phyloP scores from a whole-genome alignment of 2,113 vertebrate species.

The Synchiropus splendidus region DNA sequence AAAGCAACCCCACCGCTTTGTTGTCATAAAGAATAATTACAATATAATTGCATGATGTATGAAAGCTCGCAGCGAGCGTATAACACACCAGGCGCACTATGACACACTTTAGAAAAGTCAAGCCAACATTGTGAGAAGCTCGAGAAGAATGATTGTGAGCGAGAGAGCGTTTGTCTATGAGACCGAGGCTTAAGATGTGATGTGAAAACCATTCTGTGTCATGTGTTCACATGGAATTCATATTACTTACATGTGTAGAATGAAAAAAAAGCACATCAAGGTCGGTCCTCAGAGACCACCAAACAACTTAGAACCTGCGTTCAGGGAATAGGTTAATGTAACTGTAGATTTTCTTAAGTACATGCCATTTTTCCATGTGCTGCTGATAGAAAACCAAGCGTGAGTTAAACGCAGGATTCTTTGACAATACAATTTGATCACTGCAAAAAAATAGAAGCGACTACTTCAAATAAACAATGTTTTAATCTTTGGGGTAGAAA shows the following conservation, averaged over 20 bases:
- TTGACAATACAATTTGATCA: too few relatives aligned
- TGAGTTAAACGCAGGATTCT: too few relatives aligned
- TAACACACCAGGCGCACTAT: conserved; percentile 13
- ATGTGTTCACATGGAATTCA: conserved; percentile 60
- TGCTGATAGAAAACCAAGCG: conserved; percentile 26
- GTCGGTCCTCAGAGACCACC: conserved; percentile 43
- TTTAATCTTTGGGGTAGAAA: too few relatives aligned
- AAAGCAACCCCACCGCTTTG: conserved; percentile 19
- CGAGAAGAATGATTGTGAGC: conserved; percentile 37
- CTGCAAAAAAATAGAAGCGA: too few relatives aligned
- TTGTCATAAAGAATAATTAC: conserved; percentile 38
- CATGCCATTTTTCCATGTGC: conserved; percentile 54
- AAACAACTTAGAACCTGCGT: conserved; percentile 56
- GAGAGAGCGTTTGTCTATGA: conserved; percentile 38
- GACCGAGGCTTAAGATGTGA: conserved; percentile 43
- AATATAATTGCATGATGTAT: conserved; percentile 24
- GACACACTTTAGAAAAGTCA: conserved; percentile 23
- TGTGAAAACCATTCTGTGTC: conserved; percentile 61
- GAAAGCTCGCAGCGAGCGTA: conserved; percentile 22
- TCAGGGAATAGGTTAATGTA: conserved; percentile 55
- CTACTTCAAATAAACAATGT: too few relatives aligned
- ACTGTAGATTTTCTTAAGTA: conserved; percentile 61
- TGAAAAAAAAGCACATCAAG: conserved; percentile 61
- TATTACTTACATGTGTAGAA: conserved; percentile 67
- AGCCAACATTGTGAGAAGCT: conserved; percentile 29